phyloP scores from a whole-genome alignment of 2,113 vertebrate genomes.

The Poeciliopsis turrubarensis region DNA sequence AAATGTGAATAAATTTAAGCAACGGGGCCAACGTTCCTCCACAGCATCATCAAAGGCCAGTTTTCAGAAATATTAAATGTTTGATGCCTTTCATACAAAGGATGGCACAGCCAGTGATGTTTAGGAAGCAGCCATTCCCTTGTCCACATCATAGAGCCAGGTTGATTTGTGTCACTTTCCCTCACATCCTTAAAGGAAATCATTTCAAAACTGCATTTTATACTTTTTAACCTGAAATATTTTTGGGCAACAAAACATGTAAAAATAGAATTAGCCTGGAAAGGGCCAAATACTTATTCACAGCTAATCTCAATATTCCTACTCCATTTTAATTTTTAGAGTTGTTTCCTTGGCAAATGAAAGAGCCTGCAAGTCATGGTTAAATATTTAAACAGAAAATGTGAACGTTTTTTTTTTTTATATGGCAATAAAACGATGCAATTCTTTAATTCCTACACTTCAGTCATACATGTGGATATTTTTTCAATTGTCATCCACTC shows the following conservation, averaged over 20 bases:
- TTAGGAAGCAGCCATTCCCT: not conserved
- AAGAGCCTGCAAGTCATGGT: not conserved
- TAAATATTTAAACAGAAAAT: not conserved
- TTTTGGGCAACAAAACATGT: not conserved
- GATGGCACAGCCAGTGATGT: not conserved
- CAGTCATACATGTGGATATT: too few relatives aligned
- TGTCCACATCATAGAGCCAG: not conserved
- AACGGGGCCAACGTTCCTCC: too few relatives aligned
- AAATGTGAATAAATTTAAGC: too few relatives aligned
- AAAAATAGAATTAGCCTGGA: not conserved
- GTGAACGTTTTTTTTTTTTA: too few relatives aligned
- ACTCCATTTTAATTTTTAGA: too few relatives aligned
- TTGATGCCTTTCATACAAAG: not conserved
- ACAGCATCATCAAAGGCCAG: too few relatives aligned
- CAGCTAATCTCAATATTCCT: not conserved
- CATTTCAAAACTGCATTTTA: too few relatives aligned
- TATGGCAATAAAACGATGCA: too few relatives aligned
- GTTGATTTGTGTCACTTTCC: not conserved
- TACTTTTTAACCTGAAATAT: not conserved
- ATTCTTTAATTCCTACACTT: too few relatives aligned
- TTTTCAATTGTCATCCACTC: too few relatives aligned
- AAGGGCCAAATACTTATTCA: not conserved
- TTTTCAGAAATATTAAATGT: not conserved
- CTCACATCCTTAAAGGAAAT: too few relatives aligned
- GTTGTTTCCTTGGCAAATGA: too few relatives aligned